Percentiles rank a stretch among this genome's conserved stretches.
phyloP scores from a whole-genome alignment of 2,888 invertebrate species.

The Rhynchonema sp. region DNA sequence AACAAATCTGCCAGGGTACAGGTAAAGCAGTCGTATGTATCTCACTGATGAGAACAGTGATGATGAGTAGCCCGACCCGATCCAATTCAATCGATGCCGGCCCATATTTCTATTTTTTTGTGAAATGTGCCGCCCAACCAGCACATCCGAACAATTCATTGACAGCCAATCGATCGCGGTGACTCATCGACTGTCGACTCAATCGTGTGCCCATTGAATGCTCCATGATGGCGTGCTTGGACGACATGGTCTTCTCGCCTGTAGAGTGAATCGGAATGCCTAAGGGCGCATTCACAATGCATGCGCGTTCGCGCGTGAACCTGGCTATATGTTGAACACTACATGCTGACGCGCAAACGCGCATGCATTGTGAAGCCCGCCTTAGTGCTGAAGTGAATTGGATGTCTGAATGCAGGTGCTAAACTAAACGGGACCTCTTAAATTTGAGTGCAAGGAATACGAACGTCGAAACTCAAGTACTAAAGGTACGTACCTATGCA shows the following conservation, averaged over 20 bases:
- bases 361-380: too few species aligned
- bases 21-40: too few species aligned
- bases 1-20: too few species aligned
- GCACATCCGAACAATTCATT: background rate
- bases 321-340: too few species aligned
- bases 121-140: background rate
- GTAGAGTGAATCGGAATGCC: background rate
- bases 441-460: too few species aligned
- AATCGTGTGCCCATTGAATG: background rate
- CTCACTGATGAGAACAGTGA: too few species aligned
- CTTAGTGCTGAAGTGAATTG: background rate
- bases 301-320: background rate
- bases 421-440: too few species aligned
- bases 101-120: background rate
- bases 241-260: background rate
- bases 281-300: background rate
- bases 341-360: too few species aligned
- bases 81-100: background rate
- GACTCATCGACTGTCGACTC: background rate
- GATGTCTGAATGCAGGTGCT: too few species aligned
- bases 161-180: background rate
- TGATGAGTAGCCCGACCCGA: too few species aligned
- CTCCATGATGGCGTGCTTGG: background rate
- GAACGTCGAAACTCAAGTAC: too few species aligned
- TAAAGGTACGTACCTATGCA: too few species aligned